These are phyloP conservation scores for Hylaeus anthracinus DNA, from an alignment of 1,140 invertebrate genomes.

Conservation along the genomic window DNA sequence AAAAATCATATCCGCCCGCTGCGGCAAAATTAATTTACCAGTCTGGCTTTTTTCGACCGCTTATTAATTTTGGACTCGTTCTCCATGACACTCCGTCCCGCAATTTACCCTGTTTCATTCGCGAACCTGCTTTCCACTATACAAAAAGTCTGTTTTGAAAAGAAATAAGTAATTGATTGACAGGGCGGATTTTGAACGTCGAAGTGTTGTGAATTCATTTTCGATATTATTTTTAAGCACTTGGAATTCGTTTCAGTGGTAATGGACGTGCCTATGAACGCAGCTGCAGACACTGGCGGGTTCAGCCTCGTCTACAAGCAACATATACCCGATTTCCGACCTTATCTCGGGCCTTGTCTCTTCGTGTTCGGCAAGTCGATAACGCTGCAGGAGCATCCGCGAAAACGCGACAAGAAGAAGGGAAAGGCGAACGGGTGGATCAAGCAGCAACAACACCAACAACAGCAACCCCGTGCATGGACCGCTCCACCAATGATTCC, in stretches of 20 bases:
- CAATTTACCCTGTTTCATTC: too few relatives aligned
- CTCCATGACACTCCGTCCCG: too few relatives aligned
- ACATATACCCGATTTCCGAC: constrained; percentile 80
- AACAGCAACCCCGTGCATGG: constrained; percentile 56
- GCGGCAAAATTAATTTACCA: too few relatives aligned
- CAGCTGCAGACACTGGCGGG: constrained; percentile 83
- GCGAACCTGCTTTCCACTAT: background rate
- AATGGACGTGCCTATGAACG: constrained; percentile 83
- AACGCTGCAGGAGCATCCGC: constrained; percentile 39
- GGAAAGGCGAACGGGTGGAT: constrained; percentile 58
- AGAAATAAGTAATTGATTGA: too few relatives aligned
- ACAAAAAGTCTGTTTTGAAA: background rate
- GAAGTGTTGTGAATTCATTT: too few relatives aligned
- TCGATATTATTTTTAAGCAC: background rate
- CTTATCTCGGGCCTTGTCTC: constrained; percentile 83
- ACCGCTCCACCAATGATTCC: constrained; percentile 61
- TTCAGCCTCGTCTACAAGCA: constrained; percentile 85
- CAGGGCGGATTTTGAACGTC: too few relatives aligned
- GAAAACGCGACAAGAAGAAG: constrained; percentile 44
- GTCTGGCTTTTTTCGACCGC: too few relatives aligned
- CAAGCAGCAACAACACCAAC: constrained; percentile 56
- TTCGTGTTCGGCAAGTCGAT: constrained; percentile 81
- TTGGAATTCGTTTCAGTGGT: constrained; percentile 81
- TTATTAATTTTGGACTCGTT: too few relatives aligned
- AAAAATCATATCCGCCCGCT: background rate